Percentiles rank a stretch among this genome's conserved stretches.
These are phyloP conservation scores for Oryzias woworae DNA, from an alignment of 2,113 vertebrate species.

Conservation along the genomic window DNA sequence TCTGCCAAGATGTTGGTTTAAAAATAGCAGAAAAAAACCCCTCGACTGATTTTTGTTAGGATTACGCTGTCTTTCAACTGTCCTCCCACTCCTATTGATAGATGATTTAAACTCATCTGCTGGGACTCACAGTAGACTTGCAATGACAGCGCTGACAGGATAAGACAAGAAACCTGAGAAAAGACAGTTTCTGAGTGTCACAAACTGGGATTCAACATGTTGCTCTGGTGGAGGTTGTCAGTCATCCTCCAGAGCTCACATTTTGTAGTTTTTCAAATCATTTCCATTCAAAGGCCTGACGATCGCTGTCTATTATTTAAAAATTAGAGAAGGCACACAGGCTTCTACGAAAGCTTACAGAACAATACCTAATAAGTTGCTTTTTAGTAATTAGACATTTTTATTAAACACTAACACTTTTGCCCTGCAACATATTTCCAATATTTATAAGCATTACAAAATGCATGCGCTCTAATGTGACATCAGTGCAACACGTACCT, in stretches of 20 bases:
- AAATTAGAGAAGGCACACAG: too few relatives aligned
- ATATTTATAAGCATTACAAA: neutral
- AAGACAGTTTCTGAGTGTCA: conserved; percentile 32
- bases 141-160: conserved; percentile 51
- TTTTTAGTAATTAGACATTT: too few relatives aligned
- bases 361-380: neutral
- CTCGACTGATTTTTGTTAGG: neutral
- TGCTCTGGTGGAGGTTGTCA: conserved; percentile 39
- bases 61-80: conserved; percentile 7
- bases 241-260: conserved; percentile 34
- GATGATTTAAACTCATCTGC: conserved; percentile 12
- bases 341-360: neutral
- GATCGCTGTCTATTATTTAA: conserved; percentile 6
- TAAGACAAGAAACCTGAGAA: conserved; percentile 42
- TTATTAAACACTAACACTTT: too few relatives aligned
- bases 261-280: conserved; percentile 30
- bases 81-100: conserved; percentile 22
- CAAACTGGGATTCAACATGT: conserved; percentile 30
- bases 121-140: conserved; percentile 20
- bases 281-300: conserved; percentile 46
- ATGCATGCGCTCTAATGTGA: neutral
- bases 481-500: conserved; percentile 76
- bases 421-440: neutral
- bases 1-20: too few relatives aligned
- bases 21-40: too few relatives aligned